Base-by-base conservation (phyloP, 2,888 invertebrate species). In the Lithophane leautieri region DNA sequence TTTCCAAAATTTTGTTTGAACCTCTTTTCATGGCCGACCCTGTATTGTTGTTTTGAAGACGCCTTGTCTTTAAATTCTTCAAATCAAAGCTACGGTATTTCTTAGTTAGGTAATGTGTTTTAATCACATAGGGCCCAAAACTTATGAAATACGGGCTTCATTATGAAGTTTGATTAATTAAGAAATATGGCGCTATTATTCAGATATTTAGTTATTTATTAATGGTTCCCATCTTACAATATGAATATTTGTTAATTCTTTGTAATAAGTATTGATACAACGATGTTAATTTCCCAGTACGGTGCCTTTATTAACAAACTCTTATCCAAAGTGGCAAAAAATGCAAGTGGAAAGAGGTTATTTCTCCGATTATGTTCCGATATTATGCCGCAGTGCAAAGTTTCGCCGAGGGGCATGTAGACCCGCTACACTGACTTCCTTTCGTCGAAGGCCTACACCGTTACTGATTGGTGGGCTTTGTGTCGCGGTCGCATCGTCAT, bases 391-490 rank as follows among this genome's bases (percentile, higher is more conserved):
- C 83, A 84, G 86, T 84, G 85, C 79, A 73, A 85, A 84, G 80
- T 74, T 82, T 81, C 68, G 78, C 86, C 79, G 68, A 73, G 85
- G 76, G 61, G 52, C 61, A 72, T 62, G 74, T 81, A 84, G 83
- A 71, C 76, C 88, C 89, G 87, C 89, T 90, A 89, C 79, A 81
- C 84, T 87, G 87, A 86, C 88, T 92, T 92, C 90, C 88, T 92
- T 94, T 92, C 90, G 84, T 90, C 84, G 82, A 89, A 92, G 82
- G 86, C 89, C 89, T 90, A 90, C 89, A 92, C 93, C 93, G 94
- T 94, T 93, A 93, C 91, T 89, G 92, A 93, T 93, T 90, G 92
- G 88, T 88, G 87, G 89, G 89, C 89, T 93, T 91, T 91, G 92
- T 91, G 88, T 89, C 86, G 83, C 90, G 88, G 88, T 89, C 83